Evolutionary conservation across 1,140 invertebrate genomes (phyloP).

Genomic region (Drosophila elegans): DNA sequence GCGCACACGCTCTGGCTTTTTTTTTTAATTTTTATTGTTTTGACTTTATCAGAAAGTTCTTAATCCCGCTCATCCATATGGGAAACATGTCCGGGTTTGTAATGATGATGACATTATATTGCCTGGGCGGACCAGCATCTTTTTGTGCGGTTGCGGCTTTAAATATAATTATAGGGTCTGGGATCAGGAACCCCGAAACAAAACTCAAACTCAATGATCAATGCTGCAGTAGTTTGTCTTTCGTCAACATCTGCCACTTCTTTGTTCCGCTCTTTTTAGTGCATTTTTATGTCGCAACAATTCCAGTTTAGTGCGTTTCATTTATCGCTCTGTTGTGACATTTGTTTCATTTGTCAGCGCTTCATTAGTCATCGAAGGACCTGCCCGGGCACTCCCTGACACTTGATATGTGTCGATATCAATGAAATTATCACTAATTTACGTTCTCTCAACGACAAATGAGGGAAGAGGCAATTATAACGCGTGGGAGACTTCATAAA

Average conservation of each 20-base stretch:
- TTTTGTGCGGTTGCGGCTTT: slow-evolving; percentile 53
- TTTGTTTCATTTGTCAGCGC: slow-evolving; percentile 70
- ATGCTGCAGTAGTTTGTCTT: slow-evolving; percentile 41
- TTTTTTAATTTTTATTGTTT: slow-evolving; percentile 72
- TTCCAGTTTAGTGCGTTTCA: slow-evolving; percentile 59
- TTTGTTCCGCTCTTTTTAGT: slow-evolving; percentile 46
- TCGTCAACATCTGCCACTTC: slow-evolving; percentile 34
- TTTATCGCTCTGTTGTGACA: slow-evolving; percentile 70
- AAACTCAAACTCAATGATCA: slow-evolving; percentile 23
- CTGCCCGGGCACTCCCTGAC: slow-evolving; percentile 37
- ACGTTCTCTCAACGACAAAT: slow-evolving; percentile 56
- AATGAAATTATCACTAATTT: slow-evolving; percentile 61
- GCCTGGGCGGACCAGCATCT: slow-evolving; percentile 62
- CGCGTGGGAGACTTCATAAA: slow-evolving; percentile 49
- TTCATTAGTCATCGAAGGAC: slow-evolving; percentile 68
- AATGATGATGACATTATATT: slow-evolving; percentile 77
- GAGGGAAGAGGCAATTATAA: slow-evolving; percentile 26
- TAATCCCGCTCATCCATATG: slow-evolving; percentile 63
- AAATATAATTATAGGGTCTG: slow-evolving; percentile 55
- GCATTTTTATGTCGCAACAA: slow-evolving; percentile 66
- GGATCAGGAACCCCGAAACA: slow-evolving; percentile 26
- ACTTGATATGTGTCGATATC: slow-evolving; percentile 34
- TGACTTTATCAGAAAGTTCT: slow-evolving; percentile 60
- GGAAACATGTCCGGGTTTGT: slow-evolving; percentile 60
- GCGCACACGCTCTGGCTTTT: slow-evolving; percentile 26